phyloP scores from a whole-genome alignment of 92 coral and sea anemone genomes.

The Zoanthus sociatus region DNA sequence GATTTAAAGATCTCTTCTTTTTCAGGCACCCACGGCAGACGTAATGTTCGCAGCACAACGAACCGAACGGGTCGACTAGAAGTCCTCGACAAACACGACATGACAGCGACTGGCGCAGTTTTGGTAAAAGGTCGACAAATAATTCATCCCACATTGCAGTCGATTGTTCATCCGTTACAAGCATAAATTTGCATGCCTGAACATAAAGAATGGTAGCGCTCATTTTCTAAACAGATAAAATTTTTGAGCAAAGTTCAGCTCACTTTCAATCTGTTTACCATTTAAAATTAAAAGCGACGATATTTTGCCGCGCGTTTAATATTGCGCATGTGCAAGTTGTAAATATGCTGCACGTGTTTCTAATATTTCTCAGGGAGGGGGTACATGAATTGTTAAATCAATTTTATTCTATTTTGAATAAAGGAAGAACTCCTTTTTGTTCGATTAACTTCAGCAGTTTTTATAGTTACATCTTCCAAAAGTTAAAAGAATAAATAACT shows the following conservation, averaged over 20 bases:
- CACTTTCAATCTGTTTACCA: neutral
- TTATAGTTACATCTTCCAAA: neutral
- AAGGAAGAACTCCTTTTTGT: neutral
- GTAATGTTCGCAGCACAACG: conserved; percentile 88
- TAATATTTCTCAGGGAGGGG: neutral
- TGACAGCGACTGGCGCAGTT: conserved; percentile 86
- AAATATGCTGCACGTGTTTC: conserved; percentile 29
- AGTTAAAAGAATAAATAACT: neutral
- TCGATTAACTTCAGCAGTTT: neutral
- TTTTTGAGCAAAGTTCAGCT: neutral
- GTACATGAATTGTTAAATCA: neutral
- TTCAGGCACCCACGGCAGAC: conserved; percentile 93
- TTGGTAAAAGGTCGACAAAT: conserved; percentile 76
- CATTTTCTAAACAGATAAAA: conserved; percentile 39
- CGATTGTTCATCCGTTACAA: conserved; percentile 69
- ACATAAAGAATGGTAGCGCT: conserved; percentile 97
- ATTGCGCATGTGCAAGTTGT: conserved; percentile 37
- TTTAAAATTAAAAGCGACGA: conserved; percentile 11
- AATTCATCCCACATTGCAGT: conserved; percentile 83
- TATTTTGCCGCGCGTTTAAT: conserved; percentile 41
- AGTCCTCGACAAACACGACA: conserved; percentile 98
- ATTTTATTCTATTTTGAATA: neutral
- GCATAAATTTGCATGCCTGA: conserved; percentile 95
- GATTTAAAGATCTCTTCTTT: conserved; percentile 91
- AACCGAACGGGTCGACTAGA: conserved; percentile 92